These are phyloP conservation scores for Garrulus glandarius DNA, from an alignment of 2,797 vertebrate species.

Conservation along the genomic window DNA sequence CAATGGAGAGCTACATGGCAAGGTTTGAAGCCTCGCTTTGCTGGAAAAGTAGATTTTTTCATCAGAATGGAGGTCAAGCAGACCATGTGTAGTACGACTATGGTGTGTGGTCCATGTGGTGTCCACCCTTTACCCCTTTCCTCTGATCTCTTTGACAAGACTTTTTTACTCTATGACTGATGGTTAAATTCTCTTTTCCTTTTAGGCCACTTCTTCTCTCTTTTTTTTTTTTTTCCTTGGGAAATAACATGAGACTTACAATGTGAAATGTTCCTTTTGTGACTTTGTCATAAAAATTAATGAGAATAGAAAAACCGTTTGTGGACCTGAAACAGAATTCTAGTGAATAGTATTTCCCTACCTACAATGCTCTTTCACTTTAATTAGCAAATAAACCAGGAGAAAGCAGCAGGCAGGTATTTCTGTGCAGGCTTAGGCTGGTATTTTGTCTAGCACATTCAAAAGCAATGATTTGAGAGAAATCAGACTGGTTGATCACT, in stretches of 20 bases:
- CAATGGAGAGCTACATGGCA: neutral
- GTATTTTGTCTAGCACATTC: neutral
- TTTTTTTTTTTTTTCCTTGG: neutral
- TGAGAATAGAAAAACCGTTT: constrained; percentile 1
- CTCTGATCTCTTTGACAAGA: neutral
- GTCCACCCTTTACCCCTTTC: neutral
- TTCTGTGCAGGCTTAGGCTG: neutral
- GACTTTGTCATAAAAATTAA: constrained; percentile 25
- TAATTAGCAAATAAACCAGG: constrained; percentile 32
- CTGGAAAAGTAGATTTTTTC: neutral
- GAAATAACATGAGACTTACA: neutral
- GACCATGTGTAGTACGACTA: neutral
- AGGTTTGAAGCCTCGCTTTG: neutral
- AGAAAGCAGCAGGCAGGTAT: neutral
- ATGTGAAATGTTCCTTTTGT: neutral
- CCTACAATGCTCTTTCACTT: neutral
- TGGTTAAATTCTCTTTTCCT: neutral
- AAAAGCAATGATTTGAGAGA: neutral
- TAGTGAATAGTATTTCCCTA: neutral
- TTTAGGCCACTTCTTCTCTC: neutral
- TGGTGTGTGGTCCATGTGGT: neutral
- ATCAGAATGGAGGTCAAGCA: neutral
- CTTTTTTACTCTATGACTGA: neutral
- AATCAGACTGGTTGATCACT: neutral
- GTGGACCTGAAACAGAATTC: neutral